These are phyloP conservation scores for Pomacea canaliculata DNA, from an alignment of 2,888 invertebrate species.

Conservation along the genomic window DNA sequence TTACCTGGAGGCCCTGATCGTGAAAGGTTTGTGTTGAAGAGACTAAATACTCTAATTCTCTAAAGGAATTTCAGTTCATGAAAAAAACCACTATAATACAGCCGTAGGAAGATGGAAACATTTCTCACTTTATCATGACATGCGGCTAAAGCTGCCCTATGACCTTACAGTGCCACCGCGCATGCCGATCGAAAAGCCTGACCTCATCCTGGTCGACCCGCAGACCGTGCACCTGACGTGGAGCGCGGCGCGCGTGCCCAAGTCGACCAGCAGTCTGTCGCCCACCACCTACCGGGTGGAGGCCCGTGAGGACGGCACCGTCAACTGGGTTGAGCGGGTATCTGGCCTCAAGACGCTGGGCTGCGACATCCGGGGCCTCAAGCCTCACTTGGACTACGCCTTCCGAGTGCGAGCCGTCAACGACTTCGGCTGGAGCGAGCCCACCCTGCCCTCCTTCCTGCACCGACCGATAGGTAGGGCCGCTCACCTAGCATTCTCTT, in stretches of 20 bases:
- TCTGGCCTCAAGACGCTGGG: slow-evolving; percentile 45
- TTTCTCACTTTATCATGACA: too few relatives aligned
- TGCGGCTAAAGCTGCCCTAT: too few relatives aligned
- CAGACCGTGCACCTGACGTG: slow-evolving; percentile 58
- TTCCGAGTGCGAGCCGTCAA: slow-evolving; percentile 96
- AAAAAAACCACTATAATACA: too few relatives aligned
- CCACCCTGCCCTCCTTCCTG: slow-evolving; percentile 56
- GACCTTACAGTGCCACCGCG: slow-evolving; percentile 58
- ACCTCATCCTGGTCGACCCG: slow-evolving; percentile 48
- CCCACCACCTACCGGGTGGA: slow-evolving; percentile 60
- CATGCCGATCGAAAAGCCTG: slow-evolving; percentile 64
- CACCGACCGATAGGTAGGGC: slow-evolving; percentile 69
- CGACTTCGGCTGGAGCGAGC: slow-evolving; percentile 88
- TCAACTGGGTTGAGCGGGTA: slow-evolving; percentile 62
- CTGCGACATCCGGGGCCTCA: slow-evolving; percentile 72
- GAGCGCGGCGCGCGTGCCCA: slow-evolving; percentile 57
- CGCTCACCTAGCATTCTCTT: too few relatives aligned
- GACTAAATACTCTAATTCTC: too few relatives aligned
- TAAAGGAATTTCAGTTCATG: too few relatives aligned
- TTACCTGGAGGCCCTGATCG: slow-evolving; percentile 56
- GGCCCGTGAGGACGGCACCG: slow-evolving; percentile 35
- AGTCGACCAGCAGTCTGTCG: slow-evolving; percentile 45
- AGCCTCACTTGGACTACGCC: slow-evolving; percentile 94
- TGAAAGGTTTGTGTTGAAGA: slow-evolving; percentile 47
- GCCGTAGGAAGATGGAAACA: too few relatives aligned